These are phyloP conservation scores for Donacobius atricapilla DNA, from an alignment of 2,113 vertebrate genomes.

Conservation along the genomic window DNA sequence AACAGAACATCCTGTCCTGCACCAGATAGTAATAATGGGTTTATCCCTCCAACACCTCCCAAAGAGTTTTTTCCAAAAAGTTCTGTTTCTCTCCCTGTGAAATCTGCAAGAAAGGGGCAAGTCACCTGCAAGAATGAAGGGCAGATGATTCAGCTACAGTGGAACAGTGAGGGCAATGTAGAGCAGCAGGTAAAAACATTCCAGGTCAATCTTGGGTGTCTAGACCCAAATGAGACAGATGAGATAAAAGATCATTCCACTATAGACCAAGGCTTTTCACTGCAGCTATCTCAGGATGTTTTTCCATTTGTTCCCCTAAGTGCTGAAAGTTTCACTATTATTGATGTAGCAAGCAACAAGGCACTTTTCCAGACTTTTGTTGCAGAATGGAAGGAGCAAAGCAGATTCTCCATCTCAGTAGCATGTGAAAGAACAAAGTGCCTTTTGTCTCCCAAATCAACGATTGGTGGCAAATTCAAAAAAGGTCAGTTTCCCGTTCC, in stretches of 20 bases:
- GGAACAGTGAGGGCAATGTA: neutral
- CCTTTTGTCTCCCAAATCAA: conserved; percentile 58
- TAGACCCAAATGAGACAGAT: neutral
- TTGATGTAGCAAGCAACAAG: conserved; percentile 89
- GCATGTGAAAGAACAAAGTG: conserved; percentile 82
- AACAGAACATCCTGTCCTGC: conserved; percentile 7
- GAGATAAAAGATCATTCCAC: conserved; percentile 28
- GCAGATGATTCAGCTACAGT: neutral
- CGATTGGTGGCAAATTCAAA: conserved; percentile 79
- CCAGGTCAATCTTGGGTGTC: neutral
- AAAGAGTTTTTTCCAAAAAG: conserved; percentile 64
- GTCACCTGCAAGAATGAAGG: neutral
- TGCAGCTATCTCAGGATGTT: conserved; percentile 80
- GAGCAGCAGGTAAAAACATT: neutral
- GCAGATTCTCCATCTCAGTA: conserved; percentile 82
- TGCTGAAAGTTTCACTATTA: conserved; percentile 82
- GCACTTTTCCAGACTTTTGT: conserved; percentile 88
- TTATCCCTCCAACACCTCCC: conserved; percentile 80
- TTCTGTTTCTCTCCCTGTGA: conserved; percentile 68
- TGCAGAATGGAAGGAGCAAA: conserved; percentile 86
- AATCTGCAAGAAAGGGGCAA: conserved; percentile 1
- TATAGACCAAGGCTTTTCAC: conserved; percentile 71
- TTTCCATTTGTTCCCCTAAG: conserved; percentile 65
- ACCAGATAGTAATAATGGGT: conserved; percentile 52
- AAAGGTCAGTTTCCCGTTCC: conserved; percentile 74